phyloP scores from a whole-genome alignment of 2,797 vertebrate species.

The Sebastes paucispinis region DNA sequence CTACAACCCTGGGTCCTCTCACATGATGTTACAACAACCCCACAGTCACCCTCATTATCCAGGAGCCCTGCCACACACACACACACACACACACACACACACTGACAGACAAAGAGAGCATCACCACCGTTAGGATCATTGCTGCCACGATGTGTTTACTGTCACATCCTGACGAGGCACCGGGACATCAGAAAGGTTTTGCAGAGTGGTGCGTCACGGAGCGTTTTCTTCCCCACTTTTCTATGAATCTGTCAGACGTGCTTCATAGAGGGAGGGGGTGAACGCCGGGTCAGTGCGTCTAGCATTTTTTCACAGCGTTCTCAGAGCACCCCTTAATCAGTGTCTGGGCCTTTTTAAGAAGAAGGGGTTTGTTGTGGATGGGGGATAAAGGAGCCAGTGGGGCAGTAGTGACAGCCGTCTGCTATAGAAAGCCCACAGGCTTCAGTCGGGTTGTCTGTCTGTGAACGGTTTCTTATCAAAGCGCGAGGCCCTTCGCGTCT shows the following conservation, averaged over 20 bases:
- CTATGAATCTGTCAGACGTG: constrained; percentile 4
- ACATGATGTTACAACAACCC: constrained; percentile 28
- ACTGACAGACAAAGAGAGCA: neutral
- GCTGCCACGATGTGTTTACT: constrained; percentile 3
- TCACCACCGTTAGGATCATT: neutral
- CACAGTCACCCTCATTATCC: constrained; percentile 62
- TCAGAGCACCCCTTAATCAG: constrained; percentile 2
- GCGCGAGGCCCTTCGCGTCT: constrained; percentile 8
- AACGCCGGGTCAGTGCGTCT: constrained; percentile 13
- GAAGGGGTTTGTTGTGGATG: neutral
- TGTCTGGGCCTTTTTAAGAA: neutral
- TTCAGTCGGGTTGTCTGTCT: constrained; percentile 58
- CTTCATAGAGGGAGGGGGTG: neutral
- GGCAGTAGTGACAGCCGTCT: constrained; percentile 11
- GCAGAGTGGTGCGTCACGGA: neutral
- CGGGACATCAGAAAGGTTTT: neutral
- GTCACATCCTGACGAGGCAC: constrained; percentile 17
- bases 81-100: neutral
- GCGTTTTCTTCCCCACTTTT: neutral
- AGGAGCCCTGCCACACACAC: neutral
- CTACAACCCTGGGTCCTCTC: constrained; percentile 12
- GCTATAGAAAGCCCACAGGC: constrained; percentile 26
- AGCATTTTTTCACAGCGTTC: neutral
- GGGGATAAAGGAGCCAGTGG: neutral
- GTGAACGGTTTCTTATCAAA: constrained; percentile 61